These are phyloP conservation scores for Blennius ocellaris DNA, from an alignment of 2,113 vertebrate species.

Conservation along the genomic window DNA sequence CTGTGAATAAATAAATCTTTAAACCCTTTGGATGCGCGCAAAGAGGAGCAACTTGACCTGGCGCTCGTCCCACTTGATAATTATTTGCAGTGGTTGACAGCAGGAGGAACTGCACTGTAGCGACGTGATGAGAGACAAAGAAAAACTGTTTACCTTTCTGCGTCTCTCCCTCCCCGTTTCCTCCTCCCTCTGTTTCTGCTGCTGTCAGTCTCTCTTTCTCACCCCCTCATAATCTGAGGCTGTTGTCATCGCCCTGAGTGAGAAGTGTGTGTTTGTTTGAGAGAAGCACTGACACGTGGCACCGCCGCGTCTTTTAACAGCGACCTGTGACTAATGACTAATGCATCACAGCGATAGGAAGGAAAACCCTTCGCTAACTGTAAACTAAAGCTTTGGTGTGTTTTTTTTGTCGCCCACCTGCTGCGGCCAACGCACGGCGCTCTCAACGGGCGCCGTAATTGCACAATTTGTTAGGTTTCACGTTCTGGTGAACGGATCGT, in stretches of 20 bases:
- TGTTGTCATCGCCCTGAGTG: conserved; percentile 64
- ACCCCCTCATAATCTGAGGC: conserved; percentile 72
- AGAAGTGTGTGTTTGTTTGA: conserved; percentile 66
- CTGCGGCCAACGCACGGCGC: conserved; percentile 19
- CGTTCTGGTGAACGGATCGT: conserved; percentile 9
- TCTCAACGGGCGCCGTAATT: conserved; percentile 23
- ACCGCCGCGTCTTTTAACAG: conserved; percentile 74
- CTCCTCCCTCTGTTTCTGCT: conserved; percentile 1
- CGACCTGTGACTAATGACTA: conserved; percentile 62
- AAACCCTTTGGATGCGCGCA: conserved; percentile 1
- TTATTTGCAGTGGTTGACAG: conserved; percentile 75
- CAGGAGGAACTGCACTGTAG: conserved; percentile 57
- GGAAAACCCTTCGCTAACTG: conserved; percentile 37
- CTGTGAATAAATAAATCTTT: conserved; percentile 12
- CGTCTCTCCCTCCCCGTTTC: conserved; percentile 35
- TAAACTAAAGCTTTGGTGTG: conserved; percentile 53
- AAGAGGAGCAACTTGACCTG: conserved; percentile 58
- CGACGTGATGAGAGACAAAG: conserved; percentile 65
- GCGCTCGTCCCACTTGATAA: conserved; percentile 38
- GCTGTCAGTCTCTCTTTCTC: conserved; percentile 71
- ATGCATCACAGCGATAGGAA: conserved; percentile 46
- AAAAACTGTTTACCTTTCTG: conserved; percentile 62
- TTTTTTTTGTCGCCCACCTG: conserved; percentile 50
- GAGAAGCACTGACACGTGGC: conserved; percentile 54
- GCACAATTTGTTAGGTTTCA: neutral